A percentile compares a stretch with the other conserved stretches of the same genome.
These are phyloP conservation scores for Phymatocera aterrima DNA, from an alignment of 2,888 invertebrate genomes.

Conservation along the genomic window DNA sequence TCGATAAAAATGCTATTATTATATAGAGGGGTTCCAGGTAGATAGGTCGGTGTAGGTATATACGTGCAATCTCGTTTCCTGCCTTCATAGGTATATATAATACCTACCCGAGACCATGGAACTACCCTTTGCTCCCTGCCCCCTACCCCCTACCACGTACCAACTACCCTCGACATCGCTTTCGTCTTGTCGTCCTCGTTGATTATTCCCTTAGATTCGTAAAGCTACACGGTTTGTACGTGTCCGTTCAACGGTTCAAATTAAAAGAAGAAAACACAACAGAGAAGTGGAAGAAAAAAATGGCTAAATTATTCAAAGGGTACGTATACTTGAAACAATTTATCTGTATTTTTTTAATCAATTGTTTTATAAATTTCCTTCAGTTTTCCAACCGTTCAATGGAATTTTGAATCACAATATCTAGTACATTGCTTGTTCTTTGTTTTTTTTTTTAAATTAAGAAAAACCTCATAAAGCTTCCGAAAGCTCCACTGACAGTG, in stretches of 20 bases:
- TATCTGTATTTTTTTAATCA: too few relatives aligned
- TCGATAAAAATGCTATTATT: conserved; percentile 35
- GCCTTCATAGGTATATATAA: too few relatives aligned
- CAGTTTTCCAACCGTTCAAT: too few relatives aligned
- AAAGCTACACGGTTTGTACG: not conserved
- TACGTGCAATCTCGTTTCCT: conserved; percentile 38
- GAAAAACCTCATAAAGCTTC: not conserved
- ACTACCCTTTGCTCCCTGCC: too few relatives aligned
- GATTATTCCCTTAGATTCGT: conserved; percentile 7
- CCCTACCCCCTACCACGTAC: too few relatives aligned
- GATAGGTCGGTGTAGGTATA: not conserved
- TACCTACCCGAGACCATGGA: not conserved
- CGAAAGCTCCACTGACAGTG: not conserved
- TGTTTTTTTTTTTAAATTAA: too few relatives aligned
- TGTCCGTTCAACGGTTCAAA: not conserved
- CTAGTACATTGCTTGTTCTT: not conserved
- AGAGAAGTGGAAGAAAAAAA: too few relatives aligned
- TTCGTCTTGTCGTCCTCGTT: conserved; percentile 5
- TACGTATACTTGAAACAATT: too few relatives aligned
- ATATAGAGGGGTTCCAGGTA: conserved; percentile 4
- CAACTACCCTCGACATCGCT: not conserved
- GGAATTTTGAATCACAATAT: too few relatives aligned
- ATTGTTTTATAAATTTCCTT: too few relatives aligned
- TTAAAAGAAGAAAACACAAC: not conserved
- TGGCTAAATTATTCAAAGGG: too few relatives aligned